Evolutionary conservation across 2,797 vertebrate genomes (phyloP), one percentile per base, ranked within the genome.

Genomic region (Sylvilagus floridanus): DNA sequence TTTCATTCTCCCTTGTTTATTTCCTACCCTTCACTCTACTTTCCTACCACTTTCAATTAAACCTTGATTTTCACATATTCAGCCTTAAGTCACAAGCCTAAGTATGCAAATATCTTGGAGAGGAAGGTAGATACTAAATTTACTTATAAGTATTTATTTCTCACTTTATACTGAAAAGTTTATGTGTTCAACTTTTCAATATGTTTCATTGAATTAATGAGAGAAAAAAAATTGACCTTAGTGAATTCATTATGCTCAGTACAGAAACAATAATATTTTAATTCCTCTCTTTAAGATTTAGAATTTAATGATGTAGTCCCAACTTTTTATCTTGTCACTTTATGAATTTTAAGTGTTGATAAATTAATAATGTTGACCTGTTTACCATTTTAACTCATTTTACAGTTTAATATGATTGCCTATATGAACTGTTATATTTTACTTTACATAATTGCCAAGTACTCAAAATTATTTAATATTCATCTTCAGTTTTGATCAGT

Each of bases 391-490:
- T 86, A 93, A 92, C 88, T 94, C 89, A 89, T 73, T 90, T 92
- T 93, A 42, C 11, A 84, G 72, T 68, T 81, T 71, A 95, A 73
- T 82, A 73, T 82, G 65, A 69, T 24, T 7, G 30, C 82, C 95
- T 96, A 77, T 82, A n/a, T 92, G 54, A 90, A 84, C 32, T 83
- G 19, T 13, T 86, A 22, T 30, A 65, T 83, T 69, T 30, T 88
- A 5, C 93, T 96, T 95, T 96, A 42, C 91, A 88, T 96, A 88
- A 96, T 93, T 92, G 50, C 50, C 28, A n/a, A 83, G 30, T 82
- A 52, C 65, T 92, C 71, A 82, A 89, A 95, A 81, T 5, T 62
- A 54, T 88, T 94, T 87, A 85, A 63, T 68, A 84, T 65, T 93
- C 50, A 60, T 75, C 84, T 86, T 85, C 30, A 37, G 0, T 73